phyloP scores from a whole-genome alignment of 1,140 invertebrate genomes.

The Drosophila melanogaster region Release_6_plus_ISO1_MT NT_033777.3:19593501-19594000 shows the following conservation, averaged over 20 bases:
- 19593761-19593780: conserved; percentile 18
- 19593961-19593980: conserved; percentile 68
- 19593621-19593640: conserved; percentile 9
- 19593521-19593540: background rate
- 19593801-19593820: conserved; percentile 76
- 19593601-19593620: conserved; percentile 12
- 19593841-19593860: conserved; percentile 52
- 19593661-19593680: conserved; percentile 48
- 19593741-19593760: background rate
- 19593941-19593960: conserved; percentile 43
- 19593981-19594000: conserved; percentile 71
- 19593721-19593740: conserved; percentile 18
- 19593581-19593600: conserved; percentile 3
- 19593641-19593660: conserved; percentile 35
- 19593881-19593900: conserved; percentile 70
- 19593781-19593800: conserved; percentile 53
- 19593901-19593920: conserved; percentile 67
- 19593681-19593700: conserved; percentile 16
- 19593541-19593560: background rate
- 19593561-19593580: background rate
- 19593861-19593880: conserved; percentile 80
- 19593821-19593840: conserved; percentile 65
- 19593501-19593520: background rate
- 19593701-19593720: conserved; percentile 12
- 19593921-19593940: conserved; percentile 44